Conservation (phyloP, 2,888 invertebrate species). For the Erebia palarica region DNA sequence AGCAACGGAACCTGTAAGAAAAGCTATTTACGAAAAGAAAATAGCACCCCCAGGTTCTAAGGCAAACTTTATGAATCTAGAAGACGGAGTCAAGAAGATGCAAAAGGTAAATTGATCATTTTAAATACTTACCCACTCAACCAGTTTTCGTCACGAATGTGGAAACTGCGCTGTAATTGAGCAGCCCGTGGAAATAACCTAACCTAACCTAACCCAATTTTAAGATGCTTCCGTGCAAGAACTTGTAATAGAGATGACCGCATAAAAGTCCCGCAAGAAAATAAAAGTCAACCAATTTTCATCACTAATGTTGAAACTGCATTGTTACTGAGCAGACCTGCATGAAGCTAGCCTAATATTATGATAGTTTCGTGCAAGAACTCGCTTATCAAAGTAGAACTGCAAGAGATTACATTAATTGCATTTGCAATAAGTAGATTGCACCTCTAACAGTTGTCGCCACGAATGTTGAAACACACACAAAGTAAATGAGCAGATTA, state of each 20-base stretch:
- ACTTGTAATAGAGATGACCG: no score
- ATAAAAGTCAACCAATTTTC: neutral
- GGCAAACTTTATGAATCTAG: slow-evolving; percentile 79
- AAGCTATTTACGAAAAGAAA: slow-evolving; percentile 83
- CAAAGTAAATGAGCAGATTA: no score
- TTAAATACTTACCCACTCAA: neutral
- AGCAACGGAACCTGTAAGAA: slow-evolving; percentile 76
- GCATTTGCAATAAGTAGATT: no score
- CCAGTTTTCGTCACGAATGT: neutral
- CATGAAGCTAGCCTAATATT: no score
- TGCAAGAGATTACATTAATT: no score
- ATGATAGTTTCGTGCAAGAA: no score
- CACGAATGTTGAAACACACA: no score
- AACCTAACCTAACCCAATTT: no score
- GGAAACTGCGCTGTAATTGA: neutral
- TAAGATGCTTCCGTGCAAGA: no score
- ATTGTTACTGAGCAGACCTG: neutral
- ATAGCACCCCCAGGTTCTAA: slow-evolving; percentile 81
- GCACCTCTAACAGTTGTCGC: no score
- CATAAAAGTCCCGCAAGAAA: no score
- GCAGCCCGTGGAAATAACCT: neutral
- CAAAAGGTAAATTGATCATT: slow-evolving; percentile 57
- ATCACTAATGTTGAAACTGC: neutral
- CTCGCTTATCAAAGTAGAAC: no score
- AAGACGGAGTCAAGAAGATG: slow-evolving; percentile 82